These are phyloP conservation scores for Gymnothorax javanicus DNA, from an alignment of 2,797 vertebrate genomes.

Conservation along the genomic window DNA sequence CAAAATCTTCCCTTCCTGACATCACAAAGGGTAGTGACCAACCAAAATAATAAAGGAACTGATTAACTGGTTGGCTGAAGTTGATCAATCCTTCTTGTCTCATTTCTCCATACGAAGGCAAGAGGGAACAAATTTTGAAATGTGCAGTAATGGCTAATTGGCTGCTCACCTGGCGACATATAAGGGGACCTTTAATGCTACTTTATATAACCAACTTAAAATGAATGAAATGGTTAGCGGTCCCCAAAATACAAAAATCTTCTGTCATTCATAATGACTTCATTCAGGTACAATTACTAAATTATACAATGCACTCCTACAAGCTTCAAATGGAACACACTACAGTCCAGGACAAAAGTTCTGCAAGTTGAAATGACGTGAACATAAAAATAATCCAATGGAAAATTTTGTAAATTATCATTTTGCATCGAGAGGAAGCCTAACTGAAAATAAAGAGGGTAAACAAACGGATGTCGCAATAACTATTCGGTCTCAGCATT, in stretches of 20 bases:
- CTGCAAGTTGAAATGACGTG: not conserved
- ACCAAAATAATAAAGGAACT: too few species aligned
- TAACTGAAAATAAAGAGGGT: not conserved
- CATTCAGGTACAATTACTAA: not conserved
- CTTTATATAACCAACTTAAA: not conserved
- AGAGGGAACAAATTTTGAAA: too few species aligned
- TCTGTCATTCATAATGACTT: not conserved
- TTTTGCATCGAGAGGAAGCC: not conserved
- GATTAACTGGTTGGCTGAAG: too few species aligned
- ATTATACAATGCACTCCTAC: constrained; percentile 10
- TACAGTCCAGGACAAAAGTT: not conserved
- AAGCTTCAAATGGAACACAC: constrained; percentile 10
- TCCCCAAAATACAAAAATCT: not conserved
- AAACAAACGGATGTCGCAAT: not conserved
- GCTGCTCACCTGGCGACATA: too few species aligned
- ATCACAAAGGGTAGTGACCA: too few species aligned
- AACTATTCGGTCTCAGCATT: not conserved
- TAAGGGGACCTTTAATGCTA: not conserved
- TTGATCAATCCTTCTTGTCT: too few species aligned
- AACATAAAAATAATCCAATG: constrained; percentile 14
- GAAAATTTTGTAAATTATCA: not conserved
- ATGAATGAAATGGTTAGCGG: not conserved
- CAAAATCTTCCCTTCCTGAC: too few species aligned
- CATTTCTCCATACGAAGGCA: too few species aligned
- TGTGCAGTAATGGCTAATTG: too few species aligned